Base-by-base conservation (phyloP, 37 sponge, comb jelly and placozoan genomes). In the Diacarnus erythraeanus region DNA sequence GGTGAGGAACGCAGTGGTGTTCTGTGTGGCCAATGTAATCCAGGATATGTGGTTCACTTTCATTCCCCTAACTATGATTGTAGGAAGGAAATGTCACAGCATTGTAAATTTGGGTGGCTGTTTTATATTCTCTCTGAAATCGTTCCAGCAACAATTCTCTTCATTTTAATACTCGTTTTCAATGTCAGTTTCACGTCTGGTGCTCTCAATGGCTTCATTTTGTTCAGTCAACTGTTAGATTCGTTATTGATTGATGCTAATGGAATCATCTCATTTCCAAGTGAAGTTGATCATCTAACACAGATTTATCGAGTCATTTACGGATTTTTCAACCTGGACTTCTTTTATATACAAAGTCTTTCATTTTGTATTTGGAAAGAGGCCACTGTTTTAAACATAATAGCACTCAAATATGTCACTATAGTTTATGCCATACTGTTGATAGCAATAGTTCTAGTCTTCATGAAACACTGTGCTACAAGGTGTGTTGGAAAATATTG, bases 101-200 rank as follows among this genome's bases (percentile, higher is more conserved):
- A 3, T 26, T 86, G 86, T 64, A 25, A 42, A 5, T 40, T 64
- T 26, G 79, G 86, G 0, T 60, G 70, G 41, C 39, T 86, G 36
- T 72, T 72, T 47, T 86, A 86, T 31, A 42, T 86, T 22, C 47
- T 86, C 31, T 72, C 80, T 37, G 86, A 86, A 25, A 27, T 86
- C 15, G 70, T 86, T 38, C 86, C 86, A 0, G 64, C 79, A 21
- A 78, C 80, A n/a, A 22, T 84, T 12, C 35, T 84, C 56, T 84
- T 84, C 47, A 26, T 68, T 0, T 3, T 36, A 9, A 31, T 77
- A 1, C 57, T 84, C 8, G 41, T 65, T 20, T 54, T 84, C 59
- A 57, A 84, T 44, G 69, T 84, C 64, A 54, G 60, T 12, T 77
- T 84, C 70, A 84, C 84, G 37, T 68, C 77, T 26, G 84, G 84